Percentiles rank a stretch among this genome's conserved stretches.
These are phyloP conservation scores for Hiodon alosoides DNA, from an alignment of 2,113 vertebrate species.

Conservation along the genomic window DNA sequence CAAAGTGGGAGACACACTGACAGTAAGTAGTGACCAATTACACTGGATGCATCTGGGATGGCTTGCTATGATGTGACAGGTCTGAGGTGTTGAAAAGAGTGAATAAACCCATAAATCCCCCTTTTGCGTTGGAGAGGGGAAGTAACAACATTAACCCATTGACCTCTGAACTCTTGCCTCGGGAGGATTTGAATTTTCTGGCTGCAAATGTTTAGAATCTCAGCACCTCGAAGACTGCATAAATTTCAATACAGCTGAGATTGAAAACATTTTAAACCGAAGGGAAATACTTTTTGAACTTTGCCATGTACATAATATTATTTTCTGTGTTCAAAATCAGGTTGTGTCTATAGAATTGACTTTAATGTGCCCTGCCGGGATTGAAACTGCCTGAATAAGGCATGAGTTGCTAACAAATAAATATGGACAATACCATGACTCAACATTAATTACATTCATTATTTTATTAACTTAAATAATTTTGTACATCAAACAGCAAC, in stretches of 20 bases:
- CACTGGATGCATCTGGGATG: conserved; percentile 29
- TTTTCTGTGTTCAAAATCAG: too few species aligned
- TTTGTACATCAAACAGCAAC: conserved; percentile 5
- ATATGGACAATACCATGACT: not conserved
- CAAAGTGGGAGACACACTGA: conserved; percentile 25
- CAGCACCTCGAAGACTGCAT: not conserved
- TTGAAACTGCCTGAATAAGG: not conserved
- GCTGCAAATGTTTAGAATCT: not conserved
- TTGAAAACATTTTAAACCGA: not conserved
- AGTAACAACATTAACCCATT: conserved; percentile 38
- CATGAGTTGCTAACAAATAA: not conserved
- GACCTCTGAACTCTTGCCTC: conserved; percentile 32
- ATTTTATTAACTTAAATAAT: not conserved
- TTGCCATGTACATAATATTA: too few species aligned
- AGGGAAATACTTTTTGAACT: too few species aligned
- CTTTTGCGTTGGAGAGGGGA: not conserved
- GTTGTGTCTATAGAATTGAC: too few species aligned
- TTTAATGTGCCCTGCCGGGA: not conserved
- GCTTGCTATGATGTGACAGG: conserved; percentile 38
- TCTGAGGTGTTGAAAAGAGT: conserved; percentile 13
- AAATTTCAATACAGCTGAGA: too few species aligned
- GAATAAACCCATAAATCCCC: conserved; percentile 6
- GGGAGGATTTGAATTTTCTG: conserved; percentile 1
- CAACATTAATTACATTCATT: not conserved
- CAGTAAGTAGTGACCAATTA: conserved; percentile 41